Evolutionary conservation across 2,888 invertebrate genomes (phyloP), one percentile per base, ranked within the genome.

Genomic region (Megastigmus dorsalis): DNA sequence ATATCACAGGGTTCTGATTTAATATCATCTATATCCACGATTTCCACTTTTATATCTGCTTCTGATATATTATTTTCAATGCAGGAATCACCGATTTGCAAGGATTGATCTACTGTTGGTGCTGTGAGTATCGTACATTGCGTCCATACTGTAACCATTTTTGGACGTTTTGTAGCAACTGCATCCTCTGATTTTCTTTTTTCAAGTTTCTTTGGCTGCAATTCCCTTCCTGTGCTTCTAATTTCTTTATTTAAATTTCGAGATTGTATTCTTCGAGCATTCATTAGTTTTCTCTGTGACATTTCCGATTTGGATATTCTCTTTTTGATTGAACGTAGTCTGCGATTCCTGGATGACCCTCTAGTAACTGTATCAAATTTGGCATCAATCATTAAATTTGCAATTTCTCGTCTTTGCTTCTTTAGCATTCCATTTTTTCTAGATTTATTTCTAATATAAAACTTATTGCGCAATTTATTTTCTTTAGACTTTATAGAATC

Each of bases 371-470:
- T 81, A 20, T 82, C 81, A 10, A 86, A 81, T 71, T 85, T 86
- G 0, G 85, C 85, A 45, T 86, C 84, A 57, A 86, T 86, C 0
- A 77, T 80, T 43, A 86, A 77, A 77, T 86, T 86, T 1, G 85
- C 81, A 7, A 86, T 80, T 74, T 86, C 86, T 41, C 83, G 76
- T 10, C 83, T 79, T 15, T 83, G 82, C 48, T 83, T 85, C 41
- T 80, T 83, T 13, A 79, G 74, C 3, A 76, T 18, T 10, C 65
- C 66, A 36, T 73, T 76, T 9, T 75, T 75, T 30, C 57, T 54
- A 3, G 62, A 13, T 48, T 66, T 72, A 45, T 57, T 74, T 28
- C 62, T 67, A 10, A 77, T 57, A 38, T 54, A 74, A 52, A 77
- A 77, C 10, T 74, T 77, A 18, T 65, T 72, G 3, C 67, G 28